phyloP scores from a whole-genome alignment of 2,888 invertebrate species.

The Taphrorychus bicolor region DNA sequence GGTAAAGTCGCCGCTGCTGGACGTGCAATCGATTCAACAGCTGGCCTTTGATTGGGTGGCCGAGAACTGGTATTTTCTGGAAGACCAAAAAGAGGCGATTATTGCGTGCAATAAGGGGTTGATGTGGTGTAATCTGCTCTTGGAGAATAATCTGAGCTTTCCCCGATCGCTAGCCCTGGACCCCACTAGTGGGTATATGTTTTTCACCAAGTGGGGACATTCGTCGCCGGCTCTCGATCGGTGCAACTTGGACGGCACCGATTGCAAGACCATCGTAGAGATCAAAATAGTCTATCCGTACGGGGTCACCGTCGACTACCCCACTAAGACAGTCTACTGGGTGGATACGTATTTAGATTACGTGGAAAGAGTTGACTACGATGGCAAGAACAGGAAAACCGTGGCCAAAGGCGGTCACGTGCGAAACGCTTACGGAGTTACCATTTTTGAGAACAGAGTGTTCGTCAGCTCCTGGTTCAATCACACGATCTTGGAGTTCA shows the following conservation, averaged over 20 bases:
- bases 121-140: conserved; percentile 71
- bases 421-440: conserved; percentile 73
- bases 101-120: conserved; percentile 58
- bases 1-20: conserved; percentile 68
- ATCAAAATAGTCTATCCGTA: conserved; percentile 80
- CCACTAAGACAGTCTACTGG: conserved; percentile 78
- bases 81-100: conserved; percentile 51
- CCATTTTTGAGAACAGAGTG: conserved; percentile 74
- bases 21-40: conserved; percentile 71
- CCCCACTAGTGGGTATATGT: conserved; percentile 76
- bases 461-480: conserved; percentile 78
- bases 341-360: conserved; percentile 81
- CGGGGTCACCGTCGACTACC: conserved; percentile 75
- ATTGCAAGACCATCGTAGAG: conserved; percentile 66
- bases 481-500: conserved; percentile 68
- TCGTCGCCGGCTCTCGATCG: conserved; percentile 69
- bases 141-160: conserved; percentile 71
- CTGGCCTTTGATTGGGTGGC: conserved; percentile 85
- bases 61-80: conserved; percentile 85
- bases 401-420: conserved; percentile 65
- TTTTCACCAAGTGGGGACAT: conserved; percentile 79
- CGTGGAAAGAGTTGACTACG: conserved; percentile 79
- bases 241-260: conserved; percentile 70
- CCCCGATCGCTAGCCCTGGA: conserved; percentile 76
- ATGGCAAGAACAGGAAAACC: conserved; percentile 71